Conservation (phyloP, 2,113 vertebrate genomes). For the Mobula birostris region DNA sequence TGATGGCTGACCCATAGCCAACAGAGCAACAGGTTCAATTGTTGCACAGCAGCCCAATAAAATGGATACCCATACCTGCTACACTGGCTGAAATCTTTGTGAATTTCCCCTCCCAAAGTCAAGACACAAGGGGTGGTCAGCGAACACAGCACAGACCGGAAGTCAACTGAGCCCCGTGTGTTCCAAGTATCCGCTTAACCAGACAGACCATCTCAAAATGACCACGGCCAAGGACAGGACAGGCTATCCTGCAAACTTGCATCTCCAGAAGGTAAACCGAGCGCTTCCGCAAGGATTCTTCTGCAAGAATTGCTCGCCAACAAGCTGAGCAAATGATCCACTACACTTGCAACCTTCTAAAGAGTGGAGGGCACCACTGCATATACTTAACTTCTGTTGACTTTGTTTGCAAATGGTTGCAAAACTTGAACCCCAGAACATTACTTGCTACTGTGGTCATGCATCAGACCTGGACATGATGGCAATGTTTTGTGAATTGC, state of each 20-base stretch:
- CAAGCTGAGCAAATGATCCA: background rate
- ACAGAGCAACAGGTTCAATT: background rate
- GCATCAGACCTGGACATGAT: no score
- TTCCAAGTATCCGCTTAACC: background rate
- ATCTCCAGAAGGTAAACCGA: background rate
- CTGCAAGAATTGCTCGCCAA: background rate
- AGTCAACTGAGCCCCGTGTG: background rate
- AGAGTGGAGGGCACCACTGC: background rate
- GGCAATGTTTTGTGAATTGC: no score
- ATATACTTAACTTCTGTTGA: background rate
- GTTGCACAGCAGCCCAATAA: background rate
- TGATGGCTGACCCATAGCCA: background rate
- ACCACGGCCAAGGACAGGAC: background rate
- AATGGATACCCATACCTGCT: background rate
- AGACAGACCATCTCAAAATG: background rate
- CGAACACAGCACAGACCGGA: background rate
- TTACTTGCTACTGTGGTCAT: no score
- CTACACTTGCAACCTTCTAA: background rate
- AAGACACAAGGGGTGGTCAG: no score
- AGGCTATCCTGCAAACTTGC: background rate
- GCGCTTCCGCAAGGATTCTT: background rate
- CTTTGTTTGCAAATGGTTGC: background rate
- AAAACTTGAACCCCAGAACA: no score
- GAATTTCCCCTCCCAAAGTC: background rate
- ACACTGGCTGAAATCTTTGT: background rate